Evolutionary conservation across 2,888 invertebrate genomes (phyloP), one percentile per base, ranked within the genome.

Genomic region (Drepana falcataria): DNA sequence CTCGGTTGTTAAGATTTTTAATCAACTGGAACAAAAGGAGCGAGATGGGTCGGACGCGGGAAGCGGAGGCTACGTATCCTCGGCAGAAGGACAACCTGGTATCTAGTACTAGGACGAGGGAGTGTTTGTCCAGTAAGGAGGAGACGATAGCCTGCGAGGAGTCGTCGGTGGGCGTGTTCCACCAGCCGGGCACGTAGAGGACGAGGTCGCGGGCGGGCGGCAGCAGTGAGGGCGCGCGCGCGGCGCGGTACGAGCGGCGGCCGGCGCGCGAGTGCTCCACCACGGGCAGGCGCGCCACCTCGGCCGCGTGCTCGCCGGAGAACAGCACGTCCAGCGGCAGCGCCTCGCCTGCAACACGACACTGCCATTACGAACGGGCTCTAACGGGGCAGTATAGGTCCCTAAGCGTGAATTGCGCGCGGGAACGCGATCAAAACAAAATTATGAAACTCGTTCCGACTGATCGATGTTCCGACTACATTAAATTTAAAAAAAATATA

Each of bases 121-220:
- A 68, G 55, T 80, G 75, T 53, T 74, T 78, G 9, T 65, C 66
- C 2, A 87, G 70, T 2, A 89, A 64, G 0, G 86, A 83, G 3
- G 71, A 58, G 4, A 83, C 77, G 35, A 89, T 57, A 2, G 85
- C 79, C 2, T 63, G 64, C 0, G 86, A 74, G 5, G 89, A 83
- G 48, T 82, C 81, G 60, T 89, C 89, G 0, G 64, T 62, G 3
- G 87, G 88, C 0, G 82, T 79, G 75, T 89, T 89, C 81, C 82
- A 80, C 89, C 89, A 89, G 55, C 89, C 89, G 2, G 88, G 85
- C 53, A 88, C 73, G 75, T 87, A 89, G 35, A 89, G 58, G n/a
- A 79, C 64, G 34, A 85, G 66, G 1, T 64, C 33, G 6, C 47
- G 2, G 61, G 60, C 3, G 37, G 53, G 9, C 58, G 63, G 2